Evolutionary conservation across 2,113 vertebrate genomes (phyloP).

Genomic region (Sinocyclocheilus rhinocerous): DNA sequence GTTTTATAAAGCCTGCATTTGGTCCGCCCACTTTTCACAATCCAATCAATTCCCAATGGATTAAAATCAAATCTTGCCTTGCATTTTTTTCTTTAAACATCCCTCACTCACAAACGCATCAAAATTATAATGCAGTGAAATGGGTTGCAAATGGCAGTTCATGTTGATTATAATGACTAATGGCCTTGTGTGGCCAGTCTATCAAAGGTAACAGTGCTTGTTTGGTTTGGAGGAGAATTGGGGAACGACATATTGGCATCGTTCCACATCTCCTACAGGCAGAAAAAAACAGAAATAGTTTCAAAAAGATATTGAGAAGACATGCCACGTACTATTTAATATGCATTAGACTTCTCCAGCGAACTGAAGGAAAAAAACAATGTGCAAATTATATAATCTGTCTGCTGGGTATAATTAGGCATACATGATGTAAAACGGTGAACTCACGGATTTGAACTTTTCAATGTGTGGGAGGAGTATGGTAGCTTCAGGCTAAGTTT

Average conservation of each 20-base stretch:
- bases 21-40: background rate
- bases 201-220: slow-evolving; percentile 17
- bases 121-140: slow-evolving; percentile 1
- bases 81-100: background rate
- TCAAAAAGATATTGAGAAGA: slow-evolving; percentile 1
- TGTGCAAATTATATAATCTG: slow-evolving; percentile 23
- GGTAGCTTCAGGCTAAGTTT: slow-evolving; percentile 3
- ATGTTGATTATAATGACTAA: slow-evolving; percentile 35
- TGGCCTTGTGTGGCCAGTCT: slow-evolving; percentile 10
- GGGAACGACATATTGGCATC: slow-evolving; percentile 21
- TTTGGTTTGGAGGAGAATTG: slow-evolving; percentile 2
- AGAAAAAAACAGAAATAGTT: slow-evolving; percentile 9
- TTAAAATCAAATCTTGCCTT: background rate
- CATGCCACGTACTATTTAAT: background rate
- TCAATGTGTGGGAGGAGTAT: background rate
- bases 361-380: background rate
- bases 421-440: background rate
- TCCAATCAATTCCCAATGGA: slow-evolving; percentile 18
- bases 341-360: background rate
- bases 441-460: background rate
- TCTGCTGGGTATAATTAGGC: slow-evolving; percentile 39
- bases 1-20: background rate
- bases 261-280: background rate
- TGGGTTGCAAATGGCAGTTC: background rate
- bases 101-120: background rate